Evolutionary conservation across 1,140 invertebrate species (phyloP).

Genomic region (Trissolcus basalis): DNA sequence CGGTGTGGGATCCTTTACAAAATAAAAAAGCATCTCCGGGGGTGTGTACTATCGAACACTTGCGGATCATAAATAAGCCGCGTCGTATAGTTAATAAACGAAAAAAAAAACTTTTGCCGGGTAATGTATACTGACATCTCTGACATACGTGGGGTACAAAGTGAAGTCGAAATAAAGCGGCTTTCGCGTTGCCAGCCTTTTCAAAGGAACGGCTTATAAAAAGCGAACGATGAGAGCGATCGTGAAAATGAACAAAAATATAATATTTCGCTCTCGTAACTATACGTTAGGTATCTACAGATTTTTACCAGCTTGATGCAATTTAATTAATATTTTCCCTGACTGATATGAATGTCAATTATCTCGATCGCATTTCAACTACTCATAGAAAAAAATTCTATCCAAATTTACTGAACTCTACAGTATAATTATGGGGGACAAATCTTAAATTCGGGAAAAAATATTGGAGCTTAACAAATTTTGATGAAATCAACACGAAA

Average conservation of each 20-base stretch:
- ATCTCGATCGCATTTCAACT: no score
- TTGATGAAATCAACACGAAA: no score
- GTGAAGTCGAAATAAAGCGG: slow-evolving; percentile 31
- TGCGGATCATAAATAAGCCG: slow-evolving; percentile 45
- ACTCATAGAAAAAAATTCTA: no score
- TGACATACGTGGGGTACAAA: slow-evolving; percentile 28
- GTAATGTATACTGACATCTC: slow-evolving; percentile 40
- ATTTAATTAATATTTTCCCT: no score
- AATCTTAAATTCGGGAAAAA: no score
- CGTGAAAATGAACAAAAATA: slow-evolving; percentile 1
- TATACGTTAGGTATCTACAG: background rate
- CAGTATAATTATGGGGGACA: no score
- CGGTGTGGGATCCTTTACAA: background rate
- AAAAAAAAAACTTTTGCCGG: slow-evolving; percentile 27
- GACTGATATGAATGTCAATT: no score
- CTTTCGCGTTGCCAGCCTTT: slow-evolving; percentile 35
- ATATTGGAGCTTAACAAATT: no score
- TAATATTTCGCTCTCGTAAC: background rate
- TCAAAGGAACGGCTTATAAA: slow-evolving; percentile 22
- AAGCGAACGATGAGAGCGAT: background rate
- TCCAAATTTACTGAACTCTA: no score
- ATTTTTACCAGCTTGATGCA: no score
- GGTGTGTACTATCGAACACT: slow-evolving; percentile 24
- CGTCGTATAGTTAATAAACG: slow-evolving; percentile 27
- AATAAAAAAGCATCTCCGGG: slow-evolving; percentile 1